These are phyloP conservation scores for Rhagonycha fulva DNA, from an alignment of 2,888 invertebrate genomes.

Conservation along the genomic window DNA sequence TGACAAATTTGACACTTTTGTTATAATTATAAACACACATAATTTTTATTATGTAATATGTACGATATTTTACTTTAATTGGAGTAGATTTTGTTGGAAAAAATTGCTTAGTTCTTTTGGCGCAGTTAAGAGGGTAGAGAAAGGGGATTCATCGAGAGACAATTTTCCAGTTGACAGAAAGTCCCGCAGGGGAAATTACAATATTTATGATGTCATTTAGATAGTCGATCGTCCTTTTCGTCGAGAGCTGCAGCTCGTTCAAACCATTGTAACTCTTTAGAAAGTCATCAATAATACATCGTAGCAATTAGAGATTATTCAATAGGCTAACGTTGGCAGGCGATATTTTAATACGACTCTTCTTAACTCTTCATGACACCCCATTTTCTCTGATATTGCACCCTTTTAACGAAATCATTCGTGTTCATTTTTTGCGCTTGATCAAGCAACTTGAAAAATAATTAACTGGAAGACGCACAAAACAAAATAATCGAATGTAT, in stretches of 20 bases:
- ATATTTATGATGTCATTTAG: conserved; percentile 54
- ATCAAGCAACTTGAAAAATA: background rate
- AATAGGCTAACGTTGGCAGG: conserved; percentile 35
- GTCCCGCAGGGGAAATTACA: conserved; percentile 47
- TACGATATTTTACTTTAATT: background rate
- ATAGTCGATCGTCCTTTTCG: conserved; percentile 47
- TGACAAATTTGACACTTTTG: conserved; percentile 29
- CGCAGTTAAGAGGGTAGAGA: conserved; percentile 15
- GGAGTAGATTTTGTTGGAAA: background rate
- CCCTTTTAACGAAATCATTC: background rate
- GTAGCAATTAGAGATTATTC: conserved; percentile 48
- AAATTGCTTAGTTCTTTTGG: background rate
- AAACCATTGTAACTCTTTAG: conserved; percentile 44
- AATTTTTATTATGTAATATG: background rate
- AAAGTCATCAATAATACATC: conserved; percentile 51
- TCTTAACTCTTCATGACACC: background rate
- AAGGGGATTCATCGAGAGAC: conserved; percentile 31
- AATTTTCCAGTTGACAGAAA: conserved; percentile 37
- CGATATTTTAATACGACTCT: conserved; percentile 22
- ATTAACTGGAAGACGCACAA: background rate
- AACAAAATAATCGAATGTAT: background rate
- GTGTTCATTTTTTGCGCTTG: background rate
- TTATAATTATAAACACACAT: background rate
- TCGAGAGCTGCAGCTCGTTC: conserved; percentile 43
- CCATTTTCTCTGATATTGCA: background rate